Evolutionary conservation across 2,888 invertebrate genomes (phyloP).

Genomic region (Agrilus cyanescens): DNA sequence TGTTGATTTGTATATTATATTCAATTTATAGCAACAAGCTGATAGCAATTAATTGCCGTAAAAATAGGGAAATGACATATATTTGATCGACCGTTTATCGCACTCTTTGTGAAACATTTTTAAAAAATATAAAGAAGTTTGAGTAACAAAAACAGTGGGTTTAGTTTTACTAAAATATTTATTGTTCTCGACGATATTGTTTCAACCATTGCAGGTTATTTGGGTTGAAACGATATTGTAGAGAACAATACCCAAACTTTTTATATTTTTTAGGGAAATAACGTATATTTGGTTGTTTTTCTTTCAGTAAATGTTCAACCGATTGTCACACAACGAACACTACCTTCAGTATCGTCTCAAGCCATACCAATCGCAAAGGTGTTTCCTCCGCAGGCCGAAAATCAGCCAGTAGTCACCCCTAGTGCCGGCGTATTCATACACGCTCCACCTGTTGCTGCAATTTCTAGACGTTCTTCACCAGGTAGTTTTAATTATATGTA

Average conservation of each 20-base stretch:
- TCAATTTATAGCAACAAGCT: no score
- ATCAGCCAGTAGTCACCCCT: constrained; percentile 20
- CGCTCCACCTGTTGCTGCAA: constrained; percentile 24
- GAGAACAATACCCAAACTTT: no score
- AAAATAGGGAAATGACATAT: neutral
- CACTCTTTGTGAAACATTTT: no score
- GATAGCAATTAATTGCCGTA: no score
- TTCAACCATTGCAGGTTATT: no score
- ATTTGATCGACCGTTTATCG: constrained; percentile 26
- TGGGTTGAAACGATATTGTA: no score
- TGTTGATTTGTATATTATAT: no score
- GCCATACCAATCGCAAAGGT: constrained; percentile 34
- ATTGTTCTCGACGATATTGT: no score
- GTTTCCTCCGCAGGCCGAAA: constrained; percentile 27
- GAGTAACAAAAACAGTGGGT: no score
- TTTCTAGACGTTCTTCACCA: constrained; percentile 28
- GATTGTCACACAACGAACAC: constrained; percentile 30
- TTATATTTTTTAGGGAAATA: neutral
- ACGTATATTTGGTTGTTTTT: neutral
- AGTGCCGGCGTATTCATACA: constrained; percentile 32
- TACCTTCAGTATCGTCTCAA: constrained; percentile 28
- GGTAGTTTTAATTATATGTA: constrained; percentile 21
- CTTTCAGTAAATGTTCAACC: constrained; percentile 27
- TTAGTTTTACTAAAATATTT: no score
- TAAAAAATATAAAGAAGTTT: no score